Evolutionary conservation across 53 echinoderm and acorn worm genomes (phyloP).

Genomic region (Luidia sarsii): DNA sequence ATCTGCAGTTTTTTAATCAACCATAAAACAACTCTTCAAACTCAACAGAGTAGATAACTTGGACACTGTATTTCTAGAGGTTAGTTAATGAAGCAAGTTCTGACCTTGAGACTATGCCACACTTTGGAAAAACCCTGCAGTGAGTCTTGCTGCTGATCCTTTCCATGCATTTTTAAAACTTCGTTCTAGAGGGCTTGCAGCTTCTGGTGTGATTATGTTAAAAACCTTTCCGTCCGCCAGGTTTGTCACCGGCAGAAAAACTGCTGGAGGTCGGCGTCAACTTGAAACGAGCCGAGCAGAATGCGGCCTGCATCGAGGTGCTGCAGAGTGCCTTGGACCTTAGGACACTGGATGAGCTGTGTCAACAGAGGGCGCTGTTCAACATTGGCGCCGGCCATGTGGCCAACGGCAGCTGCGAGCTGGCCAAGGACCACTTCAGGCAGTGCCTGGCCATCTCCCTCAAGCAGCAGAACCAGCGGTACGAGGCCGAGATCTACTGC

Average conservation of each 20-base stretch:
- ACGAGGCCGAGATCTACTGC: conserved; percentile 75
- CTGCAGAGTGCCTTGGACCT: conserved; percentile 76
- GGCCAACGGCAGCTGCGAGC: conserved; percentile 50
- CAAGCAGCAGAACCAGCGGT: conserved; percentile 56
- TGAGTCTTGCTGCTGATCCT: too few relatives aligned
- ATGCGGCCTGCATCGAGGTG: conserved; percentile 75
- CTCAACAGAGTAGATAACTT: too few relatives aligned
- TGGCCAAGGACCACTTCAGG: conserved; percentile 73
- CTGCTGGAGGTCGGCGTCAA: conserved; percentile 73
- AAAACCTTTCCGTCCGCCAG: conserved; percentile 43
- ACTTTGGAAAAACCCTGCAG: too few relatives aligned
- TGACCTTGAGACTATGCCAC: too few relatives aligned
- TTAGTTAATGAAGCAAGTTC: too few relatives aligned
- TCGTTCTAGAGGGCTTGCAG: too few relatives aligned
- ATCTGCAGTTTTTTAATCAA: too few relatives aligned
- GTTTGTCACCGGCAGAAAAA: conserved; percentile 69
- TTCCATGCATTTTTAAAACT: too few relatives aligned
- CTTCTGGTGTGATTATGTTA: too few relatives aligned
- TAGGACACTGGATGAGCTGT: conserved; percentile 44
- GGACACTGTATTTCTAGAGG: too few relatives aligned
- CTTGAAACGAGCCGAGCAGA: conserved; percentile 61
- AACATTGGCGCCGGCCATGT: conserved; percentile 65
- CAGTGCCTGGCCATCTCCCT: conserved; percentile 71
- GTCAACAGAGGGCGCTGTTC: conserved; percentile 64
- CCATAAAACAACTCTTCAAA: too few relatives aligned